Conservation (phyloP, 1,140 invertebrate genomes). For the Lepidurus apus region DNA sequence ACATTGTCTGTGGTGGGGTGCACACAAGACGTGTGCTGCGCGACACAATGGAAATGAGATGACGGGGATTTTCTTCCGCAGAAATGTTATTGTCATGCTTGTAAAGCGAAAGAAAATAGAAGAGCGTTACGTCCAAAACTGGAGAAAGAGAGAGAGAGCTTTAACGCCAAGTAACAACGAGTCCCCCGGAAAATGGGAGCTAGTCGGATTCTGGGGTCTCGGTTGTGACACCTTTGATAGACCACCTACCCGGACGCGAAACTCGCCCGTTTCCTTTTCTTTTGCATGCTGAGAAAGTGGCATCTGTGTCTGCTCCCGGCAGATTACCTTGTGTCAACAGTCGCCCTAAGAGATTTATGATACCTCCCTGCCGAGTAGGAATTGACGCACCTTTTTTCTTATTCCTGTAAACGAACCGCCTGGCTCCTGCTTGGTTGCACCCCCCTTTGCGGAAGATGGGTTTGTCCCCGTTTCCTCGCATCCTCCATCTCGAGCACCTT, state of each 20-base stretch:
- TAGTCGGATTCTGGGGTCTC: not conserved
- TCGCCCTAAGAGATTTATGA: constrained; percentile 18
- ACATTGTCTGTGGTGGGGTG: not conserved
- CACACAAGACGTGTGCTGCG: not conserved
- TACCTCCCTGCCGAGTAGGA: not conserved
- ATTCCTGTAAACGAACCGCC: not conserved
- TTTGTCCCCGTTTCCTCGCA: not conserved
- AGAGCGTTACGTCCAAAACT: not conserved
- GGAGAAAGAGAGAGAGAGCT: not conserved
- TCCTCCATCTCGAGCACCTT: too few species aligned
- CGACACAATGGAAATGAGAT: not conserved
- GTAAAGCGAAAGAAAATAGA: not conserved
- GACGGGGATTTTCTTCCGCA: not conserved
- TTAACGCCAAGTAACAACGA: not conserved
- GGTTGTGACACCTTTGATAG: not conserved
- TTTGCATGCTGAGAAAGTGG: constrained; percentile 13
- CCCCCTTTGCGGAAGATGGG: not conserved
- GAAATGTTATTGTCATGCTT: not conserved
- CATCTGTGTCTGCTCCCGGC: constrained; percentile 1
- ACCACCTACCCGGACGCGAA: constrained; percentile 10
- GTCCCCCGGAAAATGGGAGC: not conserved
- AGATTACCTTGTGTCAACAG: constrained; percentile 18
- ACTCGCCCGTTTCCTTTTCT: not conserved
- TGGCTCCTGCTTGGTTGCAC: not conserved
- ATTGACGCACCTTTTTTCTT: not conserved